Base-by-base conservation (phyloP, 2,888 invertebrate species). In the Phrixothrix hirtus region DNA sequence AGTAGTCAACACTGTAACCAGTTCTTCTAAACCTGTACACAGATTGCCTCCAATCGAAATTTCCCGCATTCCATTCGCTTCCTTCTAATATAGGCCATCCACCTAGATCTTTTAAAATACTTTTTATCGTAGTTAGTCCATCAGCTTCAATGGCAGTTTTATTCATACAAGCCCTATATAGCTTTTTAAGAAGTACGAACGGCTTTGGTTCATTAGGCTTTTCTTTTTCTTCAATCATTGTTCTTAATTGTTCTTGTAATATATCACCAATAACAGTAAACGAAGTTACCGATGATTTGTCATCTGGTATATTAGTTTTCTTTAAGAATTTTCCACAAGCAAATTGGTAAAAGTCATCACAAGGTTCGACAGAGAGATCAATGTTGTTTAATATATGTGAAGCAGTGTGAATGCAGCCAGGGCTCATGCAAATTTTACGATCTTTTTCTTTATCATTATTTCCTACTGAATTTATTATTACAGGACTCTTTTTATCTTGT, bases 51-150 rank as follows among this genome's bases (percentile, higher is more conserved):
- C 95, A 95, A 57, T 84, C 81, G 79, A 91, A 95, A 7, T 78
- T 73, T 0, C 73, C 74, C 1, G 83, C 84, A 60, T 85, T 81
- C 94, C 94, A 95, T 0, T 71, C 58, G 17, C 83, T 80, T 0
- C 88, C 92, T 59, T 88, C 87, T 26, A 95, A 77, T n/a, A 91
- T 88, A 0, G 97, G 96, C 95, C 95, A 97, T 1, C 95, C 95
- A 0, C 96, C 95, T 13, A 96, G 79, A n/a, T 82, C 78, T 25
- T 81, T 79, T 43, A 95, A 75, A 70, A 93, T 85, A 0, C 81
- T 77, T 45, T 83, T 75, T 27, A 95, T 81, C 0, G 95, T 93
- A 1, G 78, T 75, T 31, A 89, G 74, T 0, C 92, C 95, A 37
- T 87, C 82, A 1, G 83, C 78, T 70, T 95, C 93, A 64, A 96